Conservation (phyloP, 2,888 invertebrate genomes). For the Cryptus armator region DNA sequence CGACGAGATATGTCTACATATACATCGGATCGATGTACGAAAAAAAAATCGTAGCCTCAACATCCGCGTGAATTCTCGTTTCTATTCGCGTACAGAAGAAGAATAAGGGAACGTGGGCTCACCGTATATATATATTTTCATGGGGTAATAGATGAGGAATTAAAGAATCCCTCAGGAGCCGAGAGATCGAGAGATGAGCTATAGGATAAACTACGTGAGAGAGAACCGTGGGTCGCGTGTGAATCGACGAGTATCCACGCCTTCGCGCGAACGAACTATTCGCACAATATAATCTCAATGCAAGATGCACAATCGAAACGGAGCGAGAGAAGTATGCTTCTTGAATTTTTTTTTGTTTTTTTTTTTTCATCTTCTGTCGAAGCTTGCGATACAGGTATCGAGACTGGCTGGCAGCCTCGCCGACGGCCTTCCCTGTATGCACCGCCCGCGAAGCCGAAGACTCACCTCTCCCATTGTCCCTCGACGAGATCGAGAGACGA, state of each 20-base stretch:
- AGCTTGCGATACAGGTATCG: constrained; percentile 56
- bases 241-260: constrained; percentile 78
- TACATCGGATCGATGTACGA: constrained; percentile 17
- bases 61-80: constrained; percentile 60
- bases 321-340: constrained; percentile 61
- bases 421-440: constrained; percentile 67
- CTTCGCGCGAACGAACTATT: constrained; percentile 70
- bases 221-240: constrained; percentile 80
- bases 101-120: constrained; percentile 59
- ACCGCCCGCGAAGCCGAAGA: constrained; percentile 67
- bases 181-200: constrained; percentile 60
- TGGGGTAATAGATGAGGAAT: constrained; percentile 57
- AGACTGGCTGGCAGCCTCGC: constrained; percentile 66
- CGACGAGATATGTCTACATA: constrained; percentile 31
- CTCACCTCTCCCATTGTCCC: constrained; percentile 69
- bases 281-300: constrained; percentile 64
- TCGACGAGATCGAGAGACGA: constrained; percentile 65
- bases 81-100: constrained; percentile 25
- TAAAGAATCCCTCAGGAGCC: constrained; percentile 62
- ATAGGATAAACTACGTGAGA: constrained; percentile 50
- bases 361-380: neutral
- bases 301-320: constrained; percentile 65
- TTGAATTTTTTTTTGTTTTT: constrained; percentile 31
- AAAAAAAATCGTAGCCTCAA: constrained; percentile 40
- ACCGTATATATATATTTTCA: constrained; percentile 44